Percentiles rank a stretch among this genome's conserved stretches.
Conservation (phyloP, 1,140 invertebrate species). For the Bombus picipes region DNA sequence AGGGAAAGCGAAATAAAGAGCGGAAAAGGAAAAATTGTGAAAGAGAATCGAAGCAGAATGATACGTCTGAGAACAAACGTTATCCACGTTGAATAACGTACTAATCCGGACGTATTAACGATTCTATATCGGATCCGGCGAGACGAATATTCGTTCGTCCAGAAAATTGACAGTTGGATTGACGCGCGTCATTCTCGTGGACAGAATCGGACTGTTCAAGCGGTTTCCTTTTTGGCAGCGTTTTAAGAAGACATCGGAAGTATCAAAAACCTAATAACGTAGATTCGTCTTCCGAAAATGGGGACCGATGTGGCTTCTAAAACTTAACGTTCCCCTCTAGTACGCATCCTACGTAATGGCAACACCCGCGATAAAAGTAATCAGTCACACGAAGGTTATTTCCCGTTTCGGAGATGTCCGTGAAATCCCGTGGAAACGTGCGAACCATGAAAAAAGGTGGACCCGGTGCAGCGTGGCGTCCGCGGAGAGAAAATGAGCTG, state of each 20-base stretch:
- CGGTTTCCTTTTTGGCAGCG: background rate
- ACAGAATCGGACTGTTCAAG: background rate
- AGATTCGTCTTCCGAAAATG: background rate
- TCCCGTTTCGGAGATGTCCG: background rate
- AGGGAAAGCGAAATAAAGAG: background rate
- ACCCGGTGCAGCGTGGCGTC: background rate
- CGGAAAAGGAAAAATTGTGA: background rate
- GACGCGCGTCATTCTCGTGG: background rate
- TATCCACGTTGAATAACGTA: background rate
- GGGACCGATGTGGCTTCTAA: too few relatives aligned
- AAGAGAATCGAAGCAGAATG: background rate
- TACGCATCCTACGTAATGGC: too few relatives aligned
- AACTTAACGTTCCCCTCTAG: background rate
- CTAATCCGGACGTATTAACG: conserved; percentile 2
- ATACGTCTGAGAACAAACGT: background rate
- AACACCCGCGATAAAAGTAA: background rate
- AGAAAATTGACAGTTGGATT: background rate
- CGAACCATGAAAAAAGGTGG: background rate
- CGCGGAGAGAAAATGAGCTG: background rate
- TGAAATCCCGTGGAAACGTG: background rate
- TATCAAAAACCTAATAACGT: rapidly evolving
- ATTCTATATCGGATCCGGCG: background rate
- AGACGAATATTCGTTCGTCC: background rate
- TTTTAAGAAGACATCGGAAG: background rate
- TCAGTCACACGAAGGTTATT: background rate